phyloP scores from a whole-genome alignment of 2,113 vertebrate species.

The Hippoglossus stenolepis region DNA sequence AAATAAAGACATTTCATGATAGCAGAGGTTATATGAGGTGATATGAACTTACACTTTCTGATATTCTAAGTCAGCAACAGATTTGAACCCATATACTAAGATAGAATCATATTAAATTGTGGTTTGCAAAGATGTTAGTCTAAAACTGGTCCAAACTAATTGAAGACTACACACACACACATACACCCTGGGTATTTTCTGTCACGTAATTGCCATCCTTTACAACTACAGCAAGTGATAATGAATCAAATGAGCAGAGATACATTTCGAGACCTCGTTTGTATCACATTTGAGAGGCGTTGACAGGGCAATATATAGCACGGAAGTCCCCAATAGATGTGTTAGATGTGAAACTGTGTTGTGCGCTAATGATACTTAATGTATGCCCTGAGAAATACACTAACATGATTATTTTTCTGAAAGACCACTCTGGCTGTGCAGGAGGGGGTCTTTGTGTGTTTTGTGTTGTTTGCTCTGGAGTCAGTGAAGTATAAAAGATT shows the following conservation, averaged over 20 bases:
- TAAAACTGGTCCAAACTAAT: background rate
- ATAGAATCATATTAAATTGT: background rate
- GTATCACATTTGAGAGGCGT: conserved; percentile 50
- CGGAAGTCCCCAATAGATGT: conserved; percentile 30
- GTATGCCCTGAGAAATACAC: conserved; percentile 5
- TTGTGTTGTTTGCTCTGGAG: background rate
- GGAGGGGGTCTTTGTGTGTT: background rate
- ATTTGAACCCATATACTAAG: background rate
- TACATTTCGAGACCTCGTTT: conserved; percentile 11
- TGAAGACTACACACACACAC: background rate
- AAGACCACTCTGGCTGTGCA: background rate
- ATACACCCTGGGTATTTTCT: background rate
- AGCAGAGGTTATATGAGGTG: background rate
- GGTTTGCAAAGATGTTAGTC: background rate
- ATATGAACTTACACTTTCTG: background rate
- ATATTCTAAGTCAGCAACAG: background rate
- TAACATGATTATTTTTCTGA: background rate
- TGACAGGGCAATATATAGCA: conserved; percentile 61
- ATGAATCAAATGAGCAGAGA: conserved; percentile 51
- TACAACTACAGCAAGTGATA: conserved; percentile 58
- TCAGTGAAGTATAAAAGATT: background rate
- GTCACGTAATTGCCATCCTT: conserved; percentile 24
- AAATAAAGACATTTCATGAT: background rate
- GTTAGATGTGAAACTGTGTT: conserved; percentile 21
- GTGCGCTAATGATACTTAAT: conserved; percentile 23